phyloP scores from a whole-genome alignment of 2,113 vertebrate genomes.

The Polypterus senegalus region DNA sequence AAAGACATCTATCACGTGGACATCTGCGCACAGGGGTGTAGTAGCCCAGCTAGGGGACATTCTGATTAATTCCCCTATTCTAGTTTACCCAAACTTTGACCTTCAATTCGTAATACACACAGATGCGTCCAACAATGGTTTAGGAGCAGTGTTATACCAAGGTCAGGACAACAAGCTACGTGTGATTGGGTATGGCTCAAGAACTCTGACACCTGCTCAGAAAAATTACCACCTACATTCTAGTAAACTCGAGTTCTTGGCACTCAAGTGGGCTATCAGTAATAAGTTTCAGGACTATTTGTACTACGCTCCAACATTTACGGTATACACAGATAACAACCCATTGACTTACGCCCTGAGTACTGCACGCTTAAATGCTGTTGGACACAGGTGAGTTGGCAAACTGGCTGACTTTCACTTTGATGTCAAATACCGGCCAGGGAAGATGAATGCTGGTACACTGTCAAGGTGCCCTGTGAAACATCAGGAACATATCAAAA shows the following conservation, averaged over 20 bases:
- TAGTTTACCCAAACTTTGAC: not conserved
- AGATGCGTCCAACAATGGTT: not conserved
- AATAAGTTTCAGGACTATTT: too few species aligned
- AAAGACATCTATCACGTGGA: constrained; percentile 9
- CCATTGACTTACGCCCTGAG: too few species aligned
- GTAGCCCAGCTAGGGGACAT: not conserved
- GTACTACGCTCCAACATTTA: too few species aligned
- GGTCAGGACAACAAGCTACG: not conserved
- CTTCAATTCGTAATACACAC: not conserved
- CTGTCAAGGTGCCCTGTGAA: not conserved
- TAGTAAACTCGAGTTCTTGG: too few species aligned
- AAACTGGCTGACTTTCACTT: not conserved
- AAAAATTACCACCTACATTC: not conserved
- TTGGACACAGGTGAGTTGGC: not conserved
- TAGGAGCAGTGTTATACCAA: not conserved
- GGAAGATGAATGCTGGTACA: not conserved
- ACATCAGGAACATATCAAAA: too few species aligned
- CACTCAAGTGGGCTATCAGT: too few species aligned
- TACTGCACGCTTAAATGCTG: too few species aligned
- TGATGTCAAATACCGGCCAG: not conserved
- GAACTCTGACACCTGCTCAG: not conserved
- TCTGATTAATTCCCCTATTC: not conserved
- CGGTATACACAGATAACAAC: too few species aligned
- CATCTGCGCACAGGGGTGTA: not conserved
- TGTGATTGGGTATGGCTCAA: not conserved